phyloP scores from a whole-genome alignment of 92 coral and sea anemone species.

The Epizoanthus illoricatus region DNA sequence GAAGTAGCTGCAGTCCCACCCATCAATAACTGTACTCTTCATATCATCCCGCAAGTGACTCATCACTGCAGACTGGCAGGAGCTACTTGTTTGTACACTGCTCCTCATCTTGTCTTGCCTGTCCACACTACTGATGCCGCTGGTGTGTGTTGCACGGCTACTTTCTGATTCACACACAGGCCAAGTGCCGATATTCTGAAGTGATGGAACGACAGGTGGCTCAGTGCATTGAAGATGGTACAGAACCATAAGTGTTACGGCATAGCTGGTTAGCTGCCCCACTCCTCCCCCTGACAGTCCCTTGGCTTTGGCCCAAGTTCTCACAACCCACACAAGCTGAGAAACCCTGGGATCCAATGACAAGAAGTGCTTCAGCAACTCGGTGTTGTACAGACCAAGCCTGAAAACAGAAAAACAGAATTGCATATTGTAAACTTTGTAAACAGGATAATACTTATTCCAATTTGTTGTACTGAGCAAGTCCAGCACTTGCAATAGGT shows the following conservation, averaged over 20 bases:
- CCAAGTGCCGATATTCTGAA: slow-evolving; percentile 63
- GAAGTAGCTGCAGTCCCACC: slow-evolving; percentile 90
- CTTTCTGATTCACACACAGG: slow-evolving; percentile 8
- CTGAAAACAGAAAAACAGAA: slow-evolving; percentile 37
- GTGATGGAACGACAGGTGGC: slow-evolving; percentile 86
- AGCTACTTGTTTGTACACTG: background rate
- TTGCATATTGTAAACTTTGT: too few species aligned
- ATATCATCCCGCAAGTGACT: background rate
- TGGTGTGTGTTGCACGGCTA: background rate
- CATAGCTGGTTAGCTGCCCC: slow-evolving; percentile 84
- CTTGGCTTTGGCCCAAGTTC: slow-evolving; percentile 91
- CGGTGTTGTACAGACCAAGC: slow-evolving; percentile 87
- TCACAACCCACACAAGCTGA: slow-evolving; percentile 78
- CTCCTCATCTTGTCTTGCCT: background rate
- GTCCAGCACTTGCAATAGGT: too few species aligned
- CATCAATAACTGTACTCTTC: slow-evolving; percentile 55
- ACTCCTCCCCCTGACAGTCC: slow-evolving; percentile 72
- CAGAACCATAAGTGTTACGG: slow-evolving; percentile 80
- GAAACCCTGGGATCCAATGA: slow-evolving; percentile 81
- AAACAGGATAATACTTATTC: too few species aligned
- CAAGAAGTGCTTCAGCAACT: slow-evolving; percentile 76
- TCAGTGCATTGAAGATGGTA: slow-evolving; percentile 77
- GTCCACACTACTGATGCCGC: background rate
- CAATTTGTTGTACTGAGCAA: too few species aligned
- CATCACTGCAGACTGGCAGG: background rate